Percentiles rank a stretch among this genome's conserved stretches.
These are phyloP conservation scores for Drosophila koepferae DNA, from an alignment of 2,888 invertebrate species.

Conservation along the genomic window DNA sequence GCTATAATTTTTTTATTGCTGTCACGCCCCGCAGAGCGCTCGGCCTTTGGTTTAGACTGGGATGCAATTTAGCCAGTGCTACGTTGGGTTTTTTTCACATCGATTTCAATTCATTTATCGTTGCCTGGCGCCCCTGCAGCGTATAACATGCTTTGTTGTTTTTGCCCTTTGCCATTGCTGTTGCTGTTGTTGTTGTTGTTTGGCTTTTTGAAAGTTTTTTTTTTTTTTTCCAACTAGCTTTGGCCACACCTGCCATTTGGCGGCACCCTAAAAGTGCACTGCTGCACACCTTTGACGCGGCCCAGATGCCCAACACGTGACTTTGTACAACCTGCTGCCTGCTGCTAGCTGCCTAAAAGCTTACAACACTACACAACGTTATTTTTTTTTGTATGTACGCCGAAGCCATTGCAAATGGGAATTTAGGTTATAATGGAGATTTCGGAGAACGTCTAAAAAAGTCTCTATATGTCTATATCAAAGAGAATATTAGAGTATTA, in stretches of 20 bases:
- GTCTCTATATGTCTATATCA: too few species aligned
- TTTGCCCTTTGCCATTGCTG: not conserved
- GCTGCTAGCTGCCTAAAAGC: slow-evolving; percentile 46
- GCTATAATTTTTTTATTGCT: slow-evolving; percentile 31
- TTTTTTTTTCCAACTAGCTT: slow-evolving; percentile 2
- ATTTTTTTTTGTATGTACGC: slow-evolving; percentile 2
- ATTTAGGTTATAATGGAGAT: slow-evolving; percentile 1
- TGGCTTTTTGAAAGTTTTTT: slow-evolving; percentile 25
- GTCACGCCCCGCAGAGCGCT: slow-evolving; percentile 15
- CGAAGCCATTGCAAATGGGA: slow-evolving; percentile 3
- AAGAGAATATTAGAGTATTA: too few species aligned
- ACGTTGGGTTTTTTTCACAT: slow-evolving; percentile 24
- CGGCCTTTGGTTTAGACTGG: slow-evolving; percentile 4
- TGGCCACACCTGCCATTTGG: slow-evolving; percentile 32
- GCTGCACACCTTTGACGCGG: slow-evolving; percentile 37
- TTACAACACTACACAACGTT: slow-evolving; percentile 29
- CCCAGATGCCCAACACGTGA: slow-evolving; percentile 26
- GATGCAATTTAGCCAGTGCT: slow-evolving; percentile 34
- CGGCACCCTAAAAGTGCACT: slow-evolving; percentile 32
- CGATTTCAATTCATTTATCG: slow-evolving; percentile 60
- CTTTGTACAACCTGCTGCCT: slow-evolving; percentile 39
- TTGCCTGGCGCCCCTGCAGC: slow-evolving; percentile 12
- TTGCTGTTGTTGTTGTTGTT: slow-evolving; percentile 5
- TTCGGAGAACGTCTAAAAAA: not conserved
- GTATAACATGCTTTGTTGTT: slow-evolving; percentile 13